Percentiles rank a stretch among this genome's conserved stretches.
Conservation (phyloP, 2,888 invertebrate genomes). For the Globia sparganii region DNA sequence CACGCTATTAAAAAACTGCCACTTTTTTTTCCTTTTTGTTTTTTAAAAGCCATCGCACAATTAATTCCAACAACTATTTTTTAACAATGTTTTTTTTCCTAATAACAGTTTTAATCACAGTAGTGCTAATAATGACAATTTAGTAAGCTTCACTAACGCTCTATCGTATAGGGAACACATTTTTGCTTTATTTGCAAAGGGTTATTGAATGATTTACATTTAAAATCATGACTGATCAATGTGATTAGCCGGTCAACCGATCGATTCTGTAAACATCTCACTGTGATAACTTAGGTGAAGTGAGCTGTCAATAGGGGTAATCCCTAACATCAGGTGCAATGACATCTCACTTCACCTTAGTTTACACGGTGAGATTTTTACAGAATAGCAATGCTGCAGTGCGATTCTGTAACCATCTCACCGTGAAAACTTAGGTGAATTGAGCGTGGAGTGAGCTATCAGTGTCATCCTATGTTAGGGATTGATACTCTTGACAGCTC, state of each 20-base stretch:
- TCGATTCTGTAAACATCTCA: not conserved
- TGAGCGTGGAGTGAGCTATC: no score
- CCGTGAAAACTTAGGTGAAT: no score
- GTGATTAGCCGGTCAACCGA: not conserved
- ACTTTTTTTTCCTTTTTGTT: not conserved
- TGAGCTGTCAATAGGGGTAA: no score
- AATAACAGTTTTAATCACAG: slow-evolving; percentile 75
- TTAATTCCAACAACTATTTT: slow-evolving; percentile 69
- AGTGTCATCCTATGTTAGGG: no score
- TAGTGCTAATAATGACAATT: slow-evolving; percentile 60
- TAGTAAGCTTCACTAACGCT: slow-evolving; percentile 32
- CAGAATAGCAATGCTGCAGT: no score
- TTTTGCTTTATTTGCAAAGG: slow-evolving; percentile 51
- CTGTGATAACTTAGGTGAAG: not conserved
- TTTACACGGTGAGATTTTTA: no score
- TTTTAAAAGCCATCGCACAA: slow-evolving; percentile 53
- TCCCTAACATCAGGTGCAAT: no score
- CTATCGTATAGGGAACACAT: slow-evolving; percentile 48
- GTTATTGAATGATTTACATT: slow-evolving; percentile 40
- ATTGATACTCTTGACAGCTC: no score
- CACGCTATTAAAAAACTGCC: not conserved
- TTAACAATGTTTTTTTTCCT: slow-evolving; percentile 68
- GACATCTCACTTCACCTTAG: no score
- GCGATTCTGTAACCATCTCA: no score
- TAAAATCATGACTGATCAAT: slow-evolving; percentile 23